phyloP scores from a whole-genome alignment of 2,797 vertebrate genomes.

The Octomys mimax region DNA sequence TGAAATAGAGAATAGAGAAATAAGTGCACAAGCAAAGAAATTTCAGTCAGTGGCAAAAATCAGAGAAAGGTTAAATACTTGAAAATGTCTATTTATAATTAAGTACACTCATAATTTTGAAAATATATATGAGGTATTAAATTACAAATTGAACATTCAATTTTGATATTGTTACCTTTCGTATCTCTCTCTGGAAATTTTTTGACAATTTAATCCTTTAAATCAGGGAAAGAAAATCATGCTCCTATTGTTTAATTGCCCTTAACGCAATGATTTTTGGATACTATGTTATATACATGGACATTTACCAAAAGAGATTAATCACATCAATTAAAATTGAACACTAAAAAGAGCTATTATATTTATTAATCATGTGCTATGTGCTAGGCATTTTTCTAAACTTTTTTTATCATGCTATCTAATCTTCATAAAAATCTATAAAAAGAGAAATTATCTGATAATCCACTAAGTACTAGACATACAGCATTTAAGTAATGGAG shows the following conservation, averaged over 20 bases:
- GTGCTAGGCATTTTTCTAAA: neutral
- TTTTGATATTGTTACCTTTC: neutral
- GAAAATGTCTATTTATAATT: neutral
- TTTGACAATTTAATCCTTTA: neutral
- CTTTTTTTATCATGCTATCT: neutral
- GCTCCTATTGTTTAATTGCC: neutral
- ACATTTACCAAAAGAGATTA: slow-evolving; percentile 7
- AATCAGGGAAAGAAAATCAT: slow-evolving; percentile 23
- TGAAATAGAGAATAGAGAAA: neutral
- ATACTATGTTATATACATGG: neutral
- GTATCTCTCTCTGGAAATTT: neutral
- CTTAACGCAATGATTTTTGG: neutral
- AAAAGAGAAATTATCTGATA: neutral
- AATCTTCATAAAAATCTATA: neutral
- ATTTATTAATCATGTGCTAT: neutral
- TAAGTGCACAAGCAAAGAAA: neutral
- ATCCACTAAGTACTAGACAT: neutral
- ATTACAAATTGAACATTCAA: neutral
- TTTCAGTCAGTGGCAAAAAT: neutral
- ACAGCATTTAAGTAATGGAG: neutral
- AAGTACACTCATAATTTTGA: neutral
- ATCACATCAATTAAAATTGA: neutral
- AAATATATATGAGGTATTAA: slow-evolving; percentile 37
- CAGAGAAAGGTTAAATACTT: neutral
- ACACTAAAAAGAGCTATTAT: neutral